Conservation (phyloP, 2,888 invertebrate genomes). For the Acleris emargana region DNA sequence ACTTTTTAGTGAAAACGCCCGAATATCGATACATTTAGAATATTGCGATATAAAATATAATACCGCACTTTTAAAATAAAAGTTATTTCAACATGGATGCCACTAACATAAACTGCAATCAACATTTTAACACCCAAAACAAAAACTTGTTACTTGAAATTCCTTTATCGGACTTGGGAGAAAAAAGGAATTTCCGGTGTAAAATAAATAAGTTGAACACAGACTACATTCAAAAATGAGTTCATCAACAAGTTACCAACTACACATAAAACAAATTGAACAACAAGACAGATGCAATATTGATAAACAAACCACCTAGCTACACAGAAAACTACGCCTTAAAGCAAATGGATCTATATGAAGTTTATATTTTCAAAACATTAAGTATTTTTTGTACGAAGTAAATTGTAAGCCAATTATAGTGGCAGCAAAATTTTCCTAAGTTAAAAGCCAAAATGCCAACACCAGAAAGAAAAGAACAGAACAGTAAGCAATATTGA, state of each 20-base stretch:
- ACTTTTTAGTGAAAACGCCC: no score
- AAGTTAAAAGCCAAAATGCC: conserved; percentile 52
- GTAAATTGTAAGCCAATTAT: conserved; percentile 8
- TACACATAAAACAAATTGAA: conserved; percentile 7
- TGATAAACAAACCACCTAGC: conserved; percentile 16
- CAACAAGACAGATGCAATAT: conserved; percentile 16
- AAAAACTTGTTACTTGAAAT: neutral
- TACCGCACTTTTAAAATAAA: no score
- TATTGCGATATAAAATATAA: no score
- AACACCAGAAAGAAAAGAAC: conserved; percentile 59
- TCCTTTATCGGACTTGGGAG: conserved; percentile 4
- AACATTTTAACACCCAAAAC: neutral
- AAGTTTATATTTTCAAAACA: neutral
- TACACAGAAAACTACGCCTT: conserved; percentile 1
- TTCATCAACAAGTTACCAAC: conserved; percentile 4
- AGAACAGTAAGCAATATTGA: conserved; percentile 52
- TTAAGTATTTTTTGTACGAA: neutral
- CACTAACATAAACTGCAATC: no score
- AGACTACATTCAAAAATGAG: neutral
- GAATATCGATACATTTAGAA: no score
- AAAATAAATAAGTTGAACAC: conserved; percentile 1
- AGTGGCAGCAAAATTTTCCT: conserved; percentile 32
- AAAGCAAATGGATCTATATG: conserved; percentile 1
- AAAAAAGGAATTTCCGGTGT: conserved; percentile 1
- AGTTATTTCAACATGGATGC: no score